Percentiles rank a stretch among this genome's conserved stretches.
Evolutionary conservation across 1,140 invertebrate genomes (phyloP).

Genomic region (Cydia strobilella): DNA sequence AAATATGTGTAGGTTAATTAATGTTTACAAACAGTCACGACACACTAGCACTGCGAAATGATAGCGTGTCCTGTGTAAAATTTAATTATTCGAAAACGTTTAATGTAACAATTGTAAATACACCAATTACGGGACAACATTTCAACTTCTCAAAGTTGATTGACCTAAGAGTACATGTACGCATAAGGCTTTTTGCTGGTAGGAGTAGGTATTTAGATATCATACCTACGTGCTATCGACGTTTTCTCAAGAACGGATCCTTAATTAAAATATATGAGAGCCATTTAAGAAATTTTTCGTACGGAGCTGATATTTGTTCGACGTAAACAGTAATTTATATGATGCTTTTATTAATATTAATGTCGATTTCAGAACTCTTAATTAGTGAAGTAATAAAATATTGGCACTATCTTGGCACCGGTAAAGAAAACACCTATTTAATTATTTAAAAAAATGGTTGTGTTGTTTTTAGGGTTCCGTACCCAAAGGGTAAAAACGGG

Average conservation of each 20-base stretch:
- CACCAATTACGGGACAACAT: no score
- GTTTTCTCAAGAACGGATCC: slow-evolving; percentile 52
- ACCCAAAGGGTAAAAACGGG: no score
- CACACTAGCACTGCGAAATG: no score
- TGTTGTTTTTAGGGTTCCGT: no score
- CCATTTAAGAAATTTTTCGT: slow-evolving; percentile 52
- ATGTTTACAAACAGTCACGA: no score
- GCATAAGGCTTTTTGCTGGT: background rate
- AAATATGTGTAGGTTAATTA: no score
- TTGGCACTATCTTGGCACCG: background rate
- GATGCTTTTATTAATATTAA: slow-evolving; percentile 44
- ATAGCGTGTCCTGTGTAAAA: no score
- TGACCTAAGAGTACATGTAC: no score
- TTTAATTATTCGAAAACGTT: no score
- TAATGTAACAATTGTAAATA: no score
- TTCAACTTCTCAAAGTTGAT: no score
- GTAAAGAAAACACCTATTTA: background rate
- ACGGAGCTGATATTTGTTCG: slow-evolving; percentile 45
- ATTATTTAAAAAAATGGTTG: no score
- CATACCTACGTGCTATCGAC: slow-evolving; percentile 62
- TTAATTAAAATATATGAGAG: slow-evolving; percentile 56
- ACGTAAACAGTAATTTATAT: slow-evolving; percentile 51
- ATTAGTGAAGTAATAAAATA: slow-evolving; percentile 8
- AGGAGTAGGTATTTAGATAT: background rate
- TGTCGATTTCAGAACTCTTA: slow-evolving; percentile 10